These are phyloP conservation scores for Tetanocera ferruginea DNA, from an alignment of 2,888 invertebrate species.

Conservation along the genomic window DNA sequence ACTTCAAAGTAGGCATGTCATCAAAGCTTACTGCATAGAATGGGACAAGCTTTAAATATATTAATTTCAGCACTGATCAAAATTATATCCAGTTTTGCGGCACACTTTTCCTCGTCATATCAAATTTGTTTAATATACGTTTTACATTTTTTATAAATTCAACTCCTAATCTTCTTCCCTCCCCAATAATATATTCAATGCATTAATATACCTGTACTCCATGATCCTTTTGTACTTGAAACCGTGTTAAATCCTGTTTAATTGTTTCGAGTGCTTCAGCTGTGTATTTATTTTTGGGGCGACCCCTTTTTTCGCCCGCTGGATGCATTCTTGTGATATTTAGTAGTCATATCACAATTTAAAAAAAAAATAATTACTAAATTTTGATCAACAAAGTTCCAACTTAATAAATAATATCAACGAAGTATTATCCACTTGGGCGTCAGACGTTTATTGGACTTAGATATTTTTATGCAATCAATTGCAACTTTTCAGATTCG, in stretches of 20 bases:
- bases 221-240: conserved; percentile 69
- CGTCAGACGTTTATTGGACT: too few species aligned
- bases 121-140: too few species aligned
- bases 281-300: conserved; percentile 70
- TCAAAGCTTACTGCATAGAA: too few species aligned
- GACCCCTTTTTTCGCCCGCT: conserved; percentile 71
- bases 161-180: too few species aligned
- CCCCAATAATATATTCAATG: too few species aligned
- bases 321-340: conserved; percentile 70
- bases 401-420: conserved; percentile 19
- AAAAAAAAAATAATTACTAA: conserved; percentile 2
- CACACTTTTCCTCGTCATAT: too few species aligned
- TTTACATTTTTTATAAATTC: too few species aligned
- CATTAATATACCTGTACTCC: conserved; percentile 69
- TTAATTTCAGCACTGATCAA: too few species aligned
- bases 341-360: conserved; percentile 70
- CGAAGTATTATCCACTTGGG: conserved; percentile 33
- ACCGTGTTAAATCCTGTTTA: conserved; percentile 69
- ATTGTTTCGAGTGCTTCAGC: conserved; percentile 70
- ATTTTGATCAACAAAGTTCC: conserved; percentile 19
- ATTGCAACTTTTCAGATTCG: conserved; percentile 35
- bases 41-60: too few species aligned
- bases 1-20: too few species aligned
- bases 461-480: conserved; percentile 47
- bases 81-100: too few species aligned